Percentiles rank a stretch among this genome's conserved stretches.
Conservation (phyloP, 2,113 vertebrate genomes). For the Recurvirostra avosetta region DNA sequence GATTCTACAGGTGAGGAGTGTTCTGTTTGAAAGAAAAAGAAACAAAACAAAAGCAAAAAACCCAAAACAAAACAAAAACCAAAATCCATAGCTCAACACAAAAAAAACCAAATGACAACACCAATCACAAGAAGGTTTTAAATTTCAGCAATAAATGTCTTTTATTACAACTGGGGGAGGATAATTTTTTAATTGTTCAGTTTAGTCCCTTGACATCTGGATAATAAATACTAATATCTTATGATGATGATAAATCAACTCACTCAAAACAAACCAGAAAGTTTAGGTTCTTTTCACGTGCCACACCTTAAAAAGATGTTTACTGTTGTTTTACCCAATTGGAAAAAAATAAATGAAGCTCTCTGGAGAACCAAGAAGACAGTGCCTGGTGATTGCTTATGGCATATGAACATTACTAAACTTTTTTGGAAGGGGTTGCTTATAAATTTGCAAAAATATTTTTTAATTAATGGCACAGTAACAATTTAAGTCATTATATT, state of each 20-base stretch:
- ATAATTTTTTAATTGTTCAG: neutral
- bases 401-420: neutral
- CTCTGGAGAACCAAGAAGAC: neutral
- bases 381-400: neutral
- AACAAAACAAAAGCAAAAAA: too few species aligned
- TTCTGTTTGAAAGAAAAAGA: neutral
- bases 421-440: neutral
- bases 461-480: neutral
- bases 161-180: neutral
- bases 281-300: neutral
- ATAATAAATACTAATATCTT: neutral
- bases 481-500: neutral
- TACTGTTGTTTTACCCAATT: neutral
- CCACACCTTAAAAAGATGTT: neutral
- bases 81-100: neutral
- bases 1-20: neutral
- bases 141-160: neutral
- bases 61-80: too few species aligned
- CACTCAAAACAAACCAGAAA: neutral
- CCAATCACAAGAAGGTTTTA: neutral
- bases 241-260: fast-evolving
- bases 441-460: neutral
- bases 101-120: neutral
- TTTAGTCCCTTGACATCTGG: neutral
- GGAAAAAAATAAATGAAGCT: neutral